Percentiles rank a stretch among this genome's conserved stretches.
Conservation (phyloP, 2,888 invertebrate species). For the Phyllotreta cruciferae region DNA sequence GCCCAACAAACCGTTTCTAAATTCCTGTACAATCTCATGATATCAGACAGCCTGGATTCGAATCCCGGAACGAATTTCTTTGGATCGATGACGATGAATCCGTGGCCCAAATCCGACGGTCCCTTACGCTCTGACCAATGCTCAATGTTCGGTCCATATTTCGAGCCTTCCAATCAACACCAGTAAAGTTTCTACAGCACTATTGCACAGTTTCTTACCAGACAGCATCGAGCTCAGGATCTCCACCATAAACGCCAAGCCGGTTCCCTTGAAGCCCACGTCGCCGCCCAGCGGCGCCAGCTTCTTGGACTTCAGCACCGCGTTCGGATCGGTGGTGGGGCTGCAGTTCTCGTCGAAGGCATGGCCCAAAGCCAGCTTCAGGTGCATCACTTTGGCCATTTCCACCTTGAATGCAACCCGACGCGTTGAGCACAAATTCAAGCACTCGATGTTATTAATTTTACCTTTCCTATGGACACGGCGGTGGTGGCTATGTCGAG, state of each 20-base stretch:
- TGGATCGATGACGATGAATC: conserved; percentile 88
- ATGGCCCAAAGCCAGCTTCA: conserved; percentile 84
- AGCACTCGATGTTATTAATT: background rate
- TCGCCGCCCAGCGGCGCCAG: conserved; percentile 77
- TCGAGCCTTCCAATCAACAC: conserved; percentile 39
- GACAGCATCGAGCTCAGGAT: conserved; percentile 83
- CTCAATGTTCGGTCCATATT: conserved; percentile 78
- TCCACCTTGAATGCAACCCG: conserved; percentile 66
- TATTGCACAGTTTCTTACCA: conserved; percentile 61
- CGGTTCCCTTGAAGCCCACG: conserved; percentile 88
- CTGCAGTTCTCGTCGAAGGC: conserved; percentile 67
- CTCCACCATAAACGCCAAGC: conserved; percentile 85
- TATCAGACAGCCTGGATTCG: conserved; percentile 72
- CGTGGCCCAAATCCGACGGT: conserved; percentile 84
- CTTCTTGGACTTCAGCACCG: conserved; percentile 65
- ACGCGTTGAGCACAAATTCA: too few relatives aligned
- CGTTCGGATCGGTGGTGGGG: conserved; percentile 70
- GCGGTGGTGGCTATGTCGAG: conserved; percentile 96
- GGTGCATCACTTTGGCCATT: conserved; percentile 77
- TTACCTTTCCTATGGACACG: conserved; percentile 88
- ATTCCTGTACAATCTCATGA: conserved; percentile 72
- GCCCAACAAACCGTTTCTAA: conserved; percentile 65
- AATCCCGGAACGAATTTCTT: conserved; percentile 83
- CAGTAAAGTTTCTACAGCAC: background rate
- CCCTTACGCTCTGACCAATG: conserved; percentile 68